Evolutionary conservation across 2,113 vertebrate species (phyloP).

Genomic region (Galemys pyrenaicus): DNA sequence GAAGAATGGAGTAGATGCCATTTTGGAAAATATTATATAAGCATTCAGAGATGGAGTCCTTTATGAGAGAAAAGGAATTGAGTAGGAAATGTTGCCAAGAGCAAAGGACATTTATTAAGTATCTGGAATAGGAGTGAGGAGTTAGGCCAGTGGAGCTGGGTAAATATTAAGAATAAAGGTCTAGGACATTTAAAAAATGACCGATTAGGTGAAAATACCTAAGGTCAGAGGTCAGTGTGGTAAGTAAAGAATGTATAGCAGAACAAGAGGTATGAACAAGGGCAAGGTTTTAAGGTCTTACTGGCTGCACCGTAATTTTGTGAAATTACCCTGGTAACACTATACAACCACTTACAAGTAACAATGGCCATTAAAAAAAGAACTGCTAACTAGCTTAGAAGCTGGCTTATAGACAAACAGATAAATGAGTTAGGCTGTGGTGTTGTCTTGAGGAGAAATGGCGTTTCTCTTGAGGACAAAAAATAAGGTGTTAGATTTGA

Average conservation of each 20-base stretch:
- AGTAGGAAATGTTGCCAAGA: not conserved
- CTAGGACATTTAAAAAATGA: not conserved
- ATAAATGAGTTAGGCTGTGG: not conserved
- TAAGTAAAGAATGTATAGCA: not conserved
- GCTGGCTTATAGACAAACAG: not conserved
- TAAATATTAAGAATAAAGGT: not conserved
- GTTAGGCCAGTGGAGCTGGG: not conserved
- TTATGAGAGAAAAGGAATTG: not conserved
- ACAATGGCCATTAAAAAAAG: not conserved
- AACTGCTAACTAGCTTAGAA: not conserved
- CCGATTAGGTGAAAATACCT: not conserved
- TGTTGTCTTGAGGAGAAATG: not conserved
- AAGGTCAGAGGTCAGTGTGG: not conserved
- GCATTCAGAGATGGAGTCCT: not conserved
- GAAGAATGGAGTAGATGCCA: not conserved
- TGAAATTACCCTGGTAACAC: slow-evolving; percentile 6
- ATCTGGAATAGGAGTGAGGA: not conserved
- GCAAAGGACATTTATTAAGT: not conserved
- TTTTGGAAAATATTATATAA: not conserved
- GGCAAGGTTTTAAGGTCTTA: not conserved
- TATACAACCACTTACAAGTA: not conserved
- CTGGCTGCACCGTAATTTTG: not conserved
- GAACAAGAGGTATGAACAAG: not conserved
- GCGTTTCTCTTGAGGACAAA: not conserved
- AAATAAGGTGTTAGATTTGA: not conserved